Base-by-base conservation (phyloP, 2,888 invertebrate species). In the Pasiphila rectangulata region DNA sequence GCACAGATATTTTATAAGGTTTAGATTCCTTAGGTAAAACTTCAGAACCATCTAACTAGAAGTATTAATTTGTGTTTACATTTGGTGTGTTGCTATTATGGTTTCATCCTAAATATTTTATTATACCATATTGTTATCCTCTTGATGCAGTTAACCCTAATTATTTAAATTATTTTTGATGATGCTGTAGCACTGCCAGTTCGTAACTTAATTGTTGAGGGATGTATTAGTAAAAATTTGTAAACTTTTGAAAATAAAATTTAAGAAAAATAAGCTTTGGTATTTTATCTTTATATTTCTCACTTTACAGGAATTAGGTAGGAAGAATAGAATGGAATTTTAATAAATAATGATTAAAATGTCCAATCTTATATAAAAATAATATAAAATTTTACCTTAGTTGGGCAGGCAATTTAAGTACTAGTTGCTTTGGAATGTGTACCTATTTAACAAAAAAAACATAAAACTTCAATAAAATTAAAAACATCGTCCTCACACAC, bases 161-260 rank as follows among this genome's bases (percentile, higher is more conserved):
- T 81, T 81, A 82, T 81, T 82, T 75, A 59, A 39, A 47, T 51
- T 56, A 72, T 73, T 61, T 66, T 75, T 61, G 68, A 77, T 78
- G 73, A 59, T 78, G 63, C 73, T 78, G 75, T 77, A 77, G 76
- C 76, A 82, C 77, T 72, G 53, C 59, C 66, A 65, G 66, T 74
- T 72, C 73, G 61, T 75, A 75, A 67, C 67, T 61, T 59, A 46
- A 57, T 68, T 67, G 60, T 71, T 73, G 43, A 49, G 15, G 30
- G 67, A 79, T 76, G 70, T 67, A 65, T 71, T 66, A 64, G 69
- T 61, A 61, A 58, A 59, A 38, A 50, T 40, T 39, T 49, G 51
- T 47, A 67, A 64, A 69, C 61, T 64, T 76, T 81, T 80, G 82
- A 80, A 80, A 84, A 81, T 85, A 84, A 83, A 85, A 71, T 75